A percentile compares a stretch with the other conserved stretches of the same genome.
Evolutionary conservation across 2,888 invertebrate species (phyloP).

Genomic region (Rugalucina vietnamica): DNA sequence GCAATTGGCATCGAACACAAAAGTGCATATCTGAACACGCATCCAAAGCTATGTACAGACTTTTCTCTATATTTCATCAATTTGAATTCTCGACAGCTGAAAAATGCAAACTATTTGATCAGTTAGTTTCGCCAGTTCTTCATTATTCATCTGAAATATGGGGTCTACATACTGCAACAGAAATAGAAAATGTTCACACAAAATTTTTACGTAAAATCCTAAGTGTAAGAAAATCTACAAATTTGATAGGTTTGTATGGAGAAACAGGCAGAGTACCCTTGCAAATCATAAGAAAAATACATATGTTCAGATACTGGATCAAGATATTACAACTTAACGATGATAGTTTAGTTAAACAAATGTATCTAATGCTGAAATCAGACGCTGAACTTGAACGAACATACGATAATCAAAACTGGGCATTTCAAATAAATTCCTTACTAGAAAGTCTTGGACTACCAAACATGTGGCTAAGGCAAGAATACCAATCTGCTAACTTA

Average conservation of each 20-base stretch:
- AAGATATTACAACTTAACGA: not conserved
- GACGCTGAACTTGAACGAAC: not conserved
- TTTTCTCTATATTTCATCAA: not conserved
- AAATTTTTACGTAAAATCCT: constrained; percentile 19
- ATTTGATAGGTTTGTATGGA: constrained; percentile 1
- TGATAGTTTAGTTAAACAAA: not conserved
- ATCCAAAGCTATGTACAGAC: not conserved
- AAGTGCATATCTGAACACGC: not conserved
- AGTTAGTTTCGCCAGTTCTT: not conserved
- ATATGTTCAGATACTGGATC: constrained; percentile 7
- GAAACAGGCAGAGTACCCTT: not conserved
- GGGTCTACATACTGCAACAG: not conserved
- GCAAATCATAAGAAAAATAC: not conserved
- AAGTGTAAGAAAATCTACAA: not conserved
- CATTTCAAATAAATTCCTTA: not conserved
- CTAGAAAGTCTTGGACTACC: not conserved
- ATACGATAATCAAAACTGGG: not conserved
- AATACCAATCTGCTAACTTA: not conserved
- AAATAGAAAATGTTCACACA: constrained; percentile 10
- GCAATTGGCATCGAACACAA: not conserved
- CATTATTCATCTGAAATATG: constrained; percentile 17
- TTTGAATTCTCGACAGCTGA: not conserved
- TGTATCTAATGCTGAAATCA: not conserved
- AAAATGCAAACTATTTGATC: not conserved
- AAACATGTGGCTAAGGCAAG: not conserved